phyloP scores from a whole-genome alignment of 1,140 invertebrate genomes.

The Saccostrea cuccullata region DNA sequence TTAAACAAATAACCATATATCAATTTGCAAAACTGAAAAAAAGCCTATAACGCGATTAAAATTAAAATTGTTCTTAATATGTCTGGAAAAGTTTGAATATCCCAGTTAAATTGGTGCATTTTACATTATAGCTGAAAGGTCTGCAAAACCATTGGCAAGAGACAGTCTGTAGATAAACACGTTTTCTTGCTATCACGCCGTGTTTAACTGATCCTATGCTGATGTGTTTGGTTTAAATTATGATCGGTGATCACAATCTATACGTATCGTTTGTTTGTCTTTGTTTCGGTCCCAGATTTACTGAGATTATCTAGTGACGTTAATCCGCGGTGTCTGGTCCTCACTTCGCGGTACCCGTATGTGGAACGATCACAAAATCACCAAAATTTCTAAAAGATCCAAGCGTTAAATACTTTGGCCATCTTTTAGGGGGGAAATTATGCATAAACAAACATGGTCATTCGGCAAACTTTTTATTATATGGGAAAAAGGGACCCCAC shows the following conservation, averaged over 20 bases:
- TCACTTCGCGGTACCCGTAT: not conserved
- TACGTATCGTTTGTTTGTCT: not conserved
- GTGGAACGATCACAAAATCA: not conserved
- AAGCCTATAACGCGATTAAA: not conserved
- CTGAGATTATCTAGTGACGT: conserved; percentile 1
- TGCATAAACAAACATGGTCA: too few species aligned
- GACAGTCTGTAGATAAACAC: not conserved
- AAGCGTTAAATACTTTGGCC: not conserved
- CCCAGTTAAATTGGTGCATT: not conserved
- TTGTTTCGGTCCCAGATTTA: conserved; percentile 17
- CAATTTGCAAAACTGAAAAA: not conserved
- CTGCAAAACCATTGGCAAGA: not conserved
- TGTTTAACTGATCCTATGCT: not conserved
- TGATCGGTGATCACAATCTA: not conserved
- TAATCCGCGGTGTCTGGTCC: conserved; percentile 9
- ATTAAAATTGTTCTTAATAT: not conserved
- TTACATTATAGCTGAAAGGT: not conserved
- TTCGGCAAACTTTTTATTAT: too few species aligned
- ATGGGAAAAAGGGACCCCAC: too few species aligned
- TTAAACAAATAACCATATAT: not conserved
- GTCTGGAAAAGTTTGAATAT: not conserved
- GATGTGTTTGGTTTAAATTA: not conserved
- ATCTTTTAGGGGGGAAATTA: not conserved
- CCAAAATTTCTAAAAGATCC: not conserved
- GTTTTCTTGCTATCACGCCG: not conserved